A percentile compares a stretch with the other conserved stretches of the same genome.
Conservation (phyloP, 2,888 invertebrate genomes). For the Labia minor region DNA sequence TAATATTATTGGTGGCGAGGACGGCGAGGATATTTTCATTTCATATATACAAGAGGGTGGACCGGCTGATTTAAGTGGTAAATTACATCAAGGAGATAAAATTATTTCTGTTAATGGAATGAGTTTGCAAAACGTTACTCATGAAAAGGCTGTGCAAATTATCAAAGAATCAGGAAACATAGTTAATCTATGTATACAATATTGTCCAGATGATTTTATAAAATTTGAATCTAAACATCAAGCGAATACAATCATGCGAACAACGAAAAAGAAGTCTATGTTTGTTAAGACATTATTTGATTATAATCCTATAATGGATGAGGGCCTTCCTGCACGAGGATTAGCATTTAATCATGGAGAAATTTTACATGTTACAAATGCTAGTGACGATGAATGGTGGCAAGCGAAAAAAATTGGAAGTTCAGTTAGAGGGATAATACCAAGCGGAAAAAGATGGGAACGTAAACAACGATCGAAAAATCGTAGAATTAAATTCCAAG, state of each 20-base stretch:
- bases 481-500: conserved; percentile 95
- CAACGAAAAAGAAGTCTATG: conserved; percentile 89
- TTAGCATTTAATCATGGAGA: conserved; percentile 95
- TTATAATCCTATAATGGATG: conserved; percentile 94
- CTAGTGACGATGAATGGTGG: conserved; percentile 99
- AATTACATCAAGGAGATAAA: conserved; percentile 80
- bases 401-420: conserved; percentile 65
- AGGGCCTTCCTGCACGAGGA: conserved; percentile 89
- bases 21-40: conserved; percentile 95
- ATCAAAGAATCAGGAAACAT: conserved; percentile 88
- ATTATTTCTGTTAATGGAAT: conserved; percentile 84
- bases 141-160: conserved; percentile 93
- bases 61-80: conserved; percentile 87
- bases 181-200: conserved; percentile 86
- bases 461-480: conserved; percentile 92
- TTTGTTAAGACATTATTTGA: conserved; percentile 97
- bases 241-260: conserved; percentile 81
- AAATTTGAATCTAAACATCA: conserved; percentile 97
- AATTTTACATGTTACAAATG: conserved; percentile 96
- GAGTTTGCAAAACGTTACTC: conserved; percentile 84
- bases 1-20: conserved; percentile 98
- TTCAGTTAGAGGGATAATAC: conserved; percentile 82
- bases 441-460: conserved; percentile 89
- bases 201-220: conserved; percentile 94
- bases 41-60: conserved; percentile 95